These are phyloP conservation scores for Thysanoteuthis rhombus DNA, from an alignment of 2,888 invertebrate species.

Conservation along the genomic window DNA sequence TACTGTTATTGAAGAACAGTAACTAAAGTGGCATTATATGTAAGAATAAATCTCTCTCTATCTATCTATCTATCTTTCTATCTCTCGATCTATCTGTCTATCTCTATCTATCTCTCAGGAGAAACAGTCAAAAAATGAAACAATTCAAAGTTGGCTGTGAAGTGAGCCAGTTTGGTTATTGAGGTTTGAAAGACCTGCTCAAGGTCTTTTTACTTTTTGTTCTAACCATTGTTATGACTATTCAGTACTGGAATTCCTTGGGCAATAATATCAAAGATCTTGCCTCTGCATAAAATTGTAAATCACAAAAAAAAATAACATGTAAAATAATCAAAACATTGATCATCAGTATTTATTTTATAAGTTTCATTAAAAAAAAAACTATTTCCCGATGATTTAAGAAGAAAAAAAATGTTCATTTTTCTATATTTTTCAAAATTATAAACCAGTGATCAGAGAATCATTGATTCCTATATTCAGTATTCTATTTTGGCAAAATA, in stretches of 20 bases:
- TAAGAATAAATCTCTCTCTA: neutral
- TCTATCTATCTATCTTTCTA: neutral
- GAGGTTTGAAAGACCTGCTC: conserved; percentile 12
- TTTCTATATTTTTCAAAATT: neutral
- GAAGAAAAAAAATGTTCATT: no score
- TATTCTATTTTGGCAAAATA: neutral
- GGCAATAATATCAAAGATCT: neutral
- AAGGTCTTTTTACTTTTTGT: neutral
- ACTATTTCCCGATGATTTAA: neutral
- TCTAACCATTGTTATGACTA: neutral
- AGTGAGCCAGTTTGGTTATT: neutral
- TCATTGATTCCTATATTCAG: neutral
- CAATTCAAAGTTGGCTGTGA: neutral
- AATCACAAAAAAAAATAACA: neutral
- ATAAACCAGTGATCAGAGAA: neutral
- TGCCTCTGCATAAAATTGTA: neutral
- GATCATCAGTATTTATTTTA: neutral
- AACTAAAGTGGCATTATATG: neutral
- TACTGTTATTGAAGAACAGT: neutral
- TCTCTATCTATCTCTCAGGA: neutral
- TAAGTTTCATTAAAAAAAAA: neutral
- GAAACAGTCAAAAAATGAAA: neutral
- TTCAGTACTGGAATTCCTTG: neutral
- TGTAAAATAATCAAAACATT: neutral
- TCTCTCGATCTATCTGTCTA: neutral